A percentile compares a stretch with the other conserved stretches of the same genome.
Evolutionary conservation across 2,797 vertebrate genomes (phyloP).

Genomic region (Anableps anableps): DNA sequence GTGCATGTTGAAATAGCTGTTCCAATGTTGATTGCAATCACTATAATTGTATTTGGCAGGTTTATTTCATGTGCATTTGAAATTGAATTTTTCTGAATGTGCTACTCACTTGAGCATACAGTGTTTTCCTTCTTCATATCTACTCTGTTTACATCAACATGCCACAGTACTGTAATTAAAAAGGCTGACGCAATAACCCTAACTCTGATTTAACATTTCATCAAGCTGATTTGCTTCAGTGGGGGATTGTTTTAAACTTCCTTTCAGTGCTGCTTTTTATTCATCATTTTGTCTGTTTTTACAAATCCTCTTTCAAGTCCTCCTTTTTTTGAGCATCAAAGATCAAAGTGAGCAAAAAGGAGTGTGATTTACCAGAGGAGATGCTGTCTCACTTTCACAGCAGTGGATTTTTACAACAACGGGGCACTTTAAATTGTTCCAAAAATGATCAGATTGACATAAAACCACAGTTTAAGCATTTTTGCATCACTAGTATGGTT

Average conservation of each 20-base stretch:
- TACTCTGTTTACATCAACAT: slow-evolving; percentile 38
- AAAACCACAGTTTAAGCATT: not conserved
- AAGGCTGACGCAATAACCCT: slow-evolving; percentile 42
- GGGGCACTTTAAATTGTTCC: slow-evolving; percentile 18
- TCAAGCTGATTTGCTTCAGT: slow-evolving; percentile 42
- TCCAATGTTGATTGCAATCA: not conserved
- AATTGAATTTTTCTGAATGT: slow-evolving; percentile 27
- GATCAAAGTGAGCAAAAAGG: slow-evolving; percentile 37
- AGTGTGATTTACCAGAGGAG: slow-evolving; percentile 40
- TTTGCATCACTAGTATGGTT: not conserved
- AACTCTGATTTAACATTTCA: slow-evolving; percentile 33
- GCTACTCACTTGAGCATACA: slow-evolving; percentile 10
- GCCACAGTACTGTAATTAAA: slow-evolving; percentile 48
- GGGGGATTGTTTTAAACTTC: slow-evolving; percentile 42
- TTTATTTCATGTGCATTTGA: slow-evolving; percentile 19
- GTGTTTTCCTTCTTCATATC: slow-evolving; percentile 43
- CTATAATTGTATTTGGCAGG: not conserved
- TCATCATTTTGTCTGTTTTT: slow-evolving; percentile 36
- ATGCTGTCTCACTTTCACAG: slow-evolving; percentile 22
- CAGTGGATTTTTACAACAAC: slow-evolving; percentile 24
- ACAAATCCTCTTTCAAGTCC: slow-evolving; percentile 52
- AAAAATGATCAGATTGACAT: slow-evolving; percentile 2
- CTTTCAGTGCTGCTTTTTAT: slow-evolving; percentile 32
- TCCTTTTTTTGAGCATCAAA: slow-evolving; percentile 35
- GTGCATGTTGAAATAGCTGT: slow-evolving; percentile 8